Evolutionary conservation across 37 sponge, comb jelly and placozoan genomes (phyloP).

Genomic region (Axinella damicornis): DNA sequence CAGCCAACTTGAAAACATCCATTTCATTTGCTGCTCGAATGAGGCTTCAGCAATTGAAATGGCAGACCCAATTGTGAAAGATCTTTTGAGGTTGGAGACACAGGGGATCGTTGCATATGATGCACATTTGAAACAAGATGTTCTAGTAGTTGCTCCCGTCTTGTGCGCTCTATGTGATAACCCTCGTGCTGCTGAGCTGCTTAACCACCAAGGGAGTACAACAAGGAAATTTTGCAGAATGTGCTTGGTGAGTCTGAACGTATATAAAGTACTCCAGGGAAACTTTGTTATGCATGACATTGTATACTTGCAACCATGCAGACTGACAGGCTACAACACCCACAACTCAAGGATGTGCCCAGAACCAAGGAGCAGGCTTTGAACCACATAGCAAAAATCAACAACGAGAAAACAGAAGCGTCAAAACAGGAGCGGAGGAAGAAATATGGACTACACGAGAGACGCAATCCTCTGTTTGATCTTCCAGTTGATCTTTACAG

Average conservation of each 20-base stretch:
- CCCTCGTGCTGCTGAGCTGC: constrained; percentile 32
- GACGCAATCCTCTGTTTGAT: constrained; percentile 2
- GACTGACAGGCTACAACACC: constrained; percentile 16
- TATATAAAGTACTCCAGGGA: too few species aligned
- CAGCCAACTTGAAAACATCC: constrained; percentile 8
- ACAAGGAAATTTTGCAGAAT: constrained; percentile 22
- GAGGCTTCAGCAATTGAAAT: constrained; percentile 9
- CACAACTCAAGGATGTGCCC: neutral
- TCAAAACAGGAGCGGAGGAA: constrained; percentile 6
- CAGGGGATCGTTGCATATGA: constrained; percentile 34
- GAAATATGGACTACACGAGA: constrained; percentile 14
- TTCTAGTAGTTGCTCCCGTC: constrained; percentile 41
- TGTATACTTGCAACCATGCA: neutral
- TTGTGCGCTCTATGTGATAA: constrained; percentile 33
- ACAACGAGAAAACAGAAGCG: neutral
- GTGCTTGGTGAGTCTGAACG: too few species aligned
- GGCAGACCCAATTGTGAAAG: constrained; percentile 17
- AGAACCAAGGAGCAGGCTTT: constrained; percentile 15
- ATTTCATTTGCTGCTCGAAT: constrained; percentile 29
- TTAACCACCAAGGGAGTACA: constrained; percentile 19
- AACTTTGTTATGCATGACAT: neutral
- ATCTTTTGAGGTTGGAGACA: constrained; percentile 16
- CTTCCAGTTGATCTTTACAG: constrained; percentile 18
- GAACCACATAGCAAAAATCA: constrained; percentile 3
- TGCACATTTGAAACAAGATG: constrained; percentile 31